Conservation (phyloP, 2,113 vertebrate species). For the Oncorhynchus nerka region DNA sequence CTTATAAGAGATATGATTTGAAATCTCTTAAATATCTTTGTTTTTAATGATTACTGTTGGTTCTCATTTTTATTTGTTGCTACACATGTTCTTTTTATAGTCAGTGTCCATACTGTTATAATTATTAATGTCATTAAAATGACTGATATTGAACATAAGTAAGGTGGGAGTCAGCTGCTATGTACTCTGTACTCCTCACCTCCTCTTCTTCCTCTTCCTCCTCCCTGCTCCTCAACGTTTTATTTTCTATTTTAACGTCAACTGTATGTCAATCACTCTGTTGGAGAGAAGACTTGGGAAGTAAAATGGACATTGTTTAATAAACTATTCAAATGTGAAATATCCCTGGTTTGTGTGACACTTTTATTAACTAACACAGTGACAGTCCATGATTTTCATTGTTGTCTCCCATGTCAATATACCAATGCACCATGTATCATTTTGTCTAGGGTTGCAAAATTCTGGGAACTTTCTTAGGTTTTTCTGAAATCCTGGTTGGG, state of each 20-base stretch:
- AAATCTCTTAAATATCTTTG: constrained; percentile 37
- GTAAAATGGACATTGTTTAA: constrained; percentile 61
- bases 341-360: neutral
- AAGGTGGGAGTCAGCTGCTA: constrained; percentile 31
- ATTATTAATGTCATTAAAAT: constrained; percentile 31
- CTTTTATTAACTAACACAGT: neutral
- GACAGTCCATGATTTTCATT: no score
- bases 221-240: constrained; percentile 20
- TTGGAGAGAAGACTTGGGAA: constrained; percentile 47
- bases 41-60: constrained; percentile 24
- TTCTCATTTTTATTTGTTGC: constrained; percentile 41
- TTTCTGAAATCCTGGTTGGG: no score
- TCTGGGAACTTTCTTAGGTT: no score
- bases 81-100: constrained; percentile 50
- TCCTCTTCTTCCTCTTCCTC: neutral
- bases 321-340: constrained; percentile 63
- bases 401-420: no score
- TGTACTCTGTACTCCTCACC: constrained; percentile 32
- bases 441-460: no score
- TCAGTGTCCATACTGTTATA: constrained; percentile 46
- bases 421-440: no score
- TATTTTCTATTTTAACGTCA: constrained; percentile 48
- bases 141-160: constrained; percentile 25
- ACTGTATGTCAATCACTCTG: constrained; percentile 53
- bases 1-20: constrained; percentile 25